Percentiles rank a stretch among this genome's conserved stretches.
Conservation (phyloP, 2,113 vertebrate genomes). For the Myrmecophaga tridactyla region DNA sequence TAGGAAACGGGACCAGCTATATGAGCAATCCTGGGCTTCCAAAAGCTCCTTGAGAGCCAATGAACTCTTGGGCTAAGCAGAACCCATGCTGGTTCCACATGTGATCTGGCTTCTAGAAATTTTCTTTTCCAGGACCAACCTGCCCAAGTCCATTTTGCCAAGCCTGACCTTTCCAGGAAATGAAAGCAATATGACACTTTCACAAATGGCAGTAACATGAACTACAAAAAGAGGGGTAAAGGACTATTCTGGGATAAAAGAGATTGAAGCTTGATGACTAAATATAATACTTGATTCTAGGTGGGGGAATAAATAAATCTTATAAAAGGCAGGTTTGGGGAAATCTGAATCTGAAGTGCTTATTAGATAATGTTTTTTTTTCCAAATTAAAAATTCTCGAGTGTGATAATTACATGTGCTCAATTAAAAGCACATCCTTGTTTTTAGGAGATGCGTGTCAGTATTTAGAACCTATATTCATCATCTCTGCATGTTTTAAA, state of each 20-base stretch:
- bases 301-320: background rate
- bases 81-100: background rate
- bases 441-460: background rate
- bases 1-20: background rate
- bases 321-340: background rate
- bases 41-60: background rate
- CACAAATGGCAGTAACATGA: background rate
- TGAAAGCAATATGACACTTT: rapidly evolving
- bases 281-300: background rate
- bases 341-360: background rate
- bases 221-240: background rate
- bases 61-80: background rate
- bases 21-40: background rate
- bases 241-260: background rate
- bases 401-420: background rate
- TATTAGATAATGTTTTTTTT: background rate
- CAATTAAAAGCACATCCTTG: background rate
- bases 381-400: background rate
- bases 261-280: background rate
- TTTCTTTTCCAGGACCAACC: background rate
- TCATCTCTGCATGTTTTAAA: background rate
- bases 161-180: background rate
- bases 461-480: background rate
- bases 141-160: background rate
- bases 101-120: background rate